Base-by-base conservation (phyloP, 2,888 invertebrate species). In the Leucania comma region DNA sequence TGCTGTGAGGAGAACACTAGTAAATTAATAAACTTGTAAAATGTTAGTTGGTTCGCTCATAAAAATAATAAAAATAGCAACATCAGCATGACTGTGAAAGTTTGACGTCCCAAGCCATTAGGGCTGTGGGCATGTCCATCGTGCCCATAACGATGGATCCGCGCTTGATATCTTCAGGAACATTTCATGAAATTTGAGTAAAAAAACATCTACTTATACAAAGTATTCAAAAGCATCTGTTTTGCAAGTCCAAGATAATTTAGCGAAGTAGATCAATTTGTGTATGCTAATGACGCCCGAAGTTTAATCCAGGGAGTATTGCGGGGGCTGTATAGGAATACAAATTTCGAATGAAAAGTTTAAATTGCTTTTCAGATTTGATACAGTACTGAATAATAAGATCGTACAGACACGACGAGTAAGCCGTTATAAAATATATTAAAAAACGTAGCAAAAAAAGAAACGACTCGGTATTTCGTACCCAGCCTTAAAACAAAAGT, bases 271-370 rank as follows among this genome's bases (percentile, higher is more conserved):
- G 56, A 73, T 48, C 56, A 46, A 76, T 74, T 73, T 73, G 38
- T 26, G 26, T 75, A 68, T 60, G 68, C 54, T 50, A 73, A 73
- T n/a, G 20, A 42, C 38, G 12, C 6, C 20, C 59, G 12, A 76
- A 68, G 32, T 76, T 58, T 48, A 56, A 68, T 12, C 56, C 35
- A 17, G 48, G 26, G 26, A 58, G 46, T 56, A 73, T 73, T 68
- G 69, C 50, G 54, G 26, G 38, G 46, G 17, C 54, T 60, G 22
- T 60, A 35, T 35, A 22, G 1, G 42, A 76, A 73, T 50, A 76
- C 76, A 75, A 75, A 73, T 73, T 42, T 56, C 42, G 22, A 56
- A 60, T 60, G 22, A 26, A 68, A 75, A 73, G 22, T 76, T 68
- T 68, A 68, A 60, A 67, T 73, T 73, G 69, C 42, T 56, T 68